Conservation (phyloP, 2,888 invertebrate species). For the Trachelus stipa region DNA sequence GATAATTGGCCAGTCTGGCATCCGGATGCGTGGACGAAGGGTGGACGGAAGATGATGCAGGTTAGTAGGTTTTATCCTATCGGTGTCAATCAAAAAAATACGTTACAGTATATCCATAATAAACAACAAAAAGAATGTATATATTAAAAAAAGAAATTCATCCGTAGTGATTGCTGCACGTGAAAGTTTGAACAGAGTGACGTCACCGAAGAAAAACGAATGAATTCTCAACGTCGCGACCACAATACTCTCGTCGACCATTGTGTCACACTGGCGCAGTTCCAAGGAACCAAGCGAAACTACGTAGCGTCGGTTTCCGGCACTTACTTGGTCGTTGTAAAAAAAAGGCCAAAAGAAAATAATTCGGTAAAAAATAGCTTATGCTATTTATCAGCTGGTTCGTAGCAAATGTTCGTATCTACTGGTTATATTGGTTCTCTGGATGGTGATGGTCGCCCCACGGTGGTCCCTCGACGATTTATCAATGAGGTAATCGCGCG, state of each 20-base stretch:
- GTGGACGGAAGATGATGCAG: no score
- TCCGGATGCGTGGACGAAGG: no score
- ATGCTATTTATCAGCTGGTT: no score
- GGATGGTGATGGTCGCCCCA: no score
- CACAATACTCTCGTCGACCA: conserved; percentile 31
- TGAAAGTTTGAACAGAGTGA: no score
- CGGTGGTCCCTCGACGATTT: conserved; percentile 22
- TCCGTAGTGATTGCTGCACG: no score
- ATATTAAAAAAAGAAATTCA: no score
- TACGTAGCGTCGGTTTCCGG: conserved; percentile 32
- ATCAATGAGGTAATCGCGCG: conserved; percentile 42
- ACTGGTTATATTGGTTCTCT: no score
- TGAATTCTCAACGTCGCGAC: conserved; percentile 14
- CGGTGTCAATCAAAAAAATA: no score
- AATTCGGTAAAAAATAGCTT: conserved; percentile 21
- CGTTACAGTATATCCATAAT: conserved; percentile 6
- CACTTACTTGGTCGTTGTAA: conserved; percentile 14
- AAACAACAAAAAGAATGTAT: neutral
- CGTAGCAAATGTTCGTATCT: no score
- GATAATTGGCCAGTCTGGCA: no score
- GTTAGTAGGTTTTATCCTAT: no score
- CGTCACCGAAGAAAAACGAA: conserved; percentile 12
- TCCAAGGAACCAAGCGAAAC: conserved; percentile 30
- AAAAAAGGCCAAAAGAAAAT: conserved; percentile 30
- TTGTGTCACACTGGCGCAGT: conserved; percentile 27